Percentiles rank a stretch among this genome's conserved stretches.
Conservation (phyloP, 2,888 invertebrate species). For the Suillia variegata region DNA sequence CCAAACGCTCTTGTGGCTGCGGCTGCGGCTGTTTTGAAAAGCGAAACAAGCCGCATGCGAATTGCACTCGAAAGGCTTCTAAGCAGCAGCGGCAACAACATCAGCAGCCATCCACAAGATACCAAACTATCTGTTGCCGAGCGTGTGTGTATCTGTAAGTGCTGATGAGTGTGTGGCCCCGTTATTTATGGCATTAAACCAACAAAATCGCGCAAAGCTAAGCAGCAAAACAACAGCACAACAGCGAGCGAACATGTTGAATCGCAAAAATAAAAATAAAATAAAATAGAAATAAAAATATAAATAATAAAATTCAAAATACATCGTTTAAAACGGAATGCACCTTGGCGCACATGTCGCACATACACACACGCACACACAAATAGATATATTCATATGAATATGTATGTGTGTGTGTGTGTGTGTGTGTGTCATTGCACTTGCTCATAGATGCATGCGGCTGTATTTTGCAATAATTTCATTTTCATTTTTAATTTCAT, state of each 20-base stretch:
- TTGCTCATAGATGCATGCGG: constrained; percentile 1
- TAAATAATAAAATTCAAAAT: too few relatives aligned
- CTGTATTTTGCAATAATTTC: constrained; percentile 48
- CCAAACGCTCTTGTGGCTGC: background rate
- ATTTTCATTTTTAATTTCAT: constrained; percentile 48
- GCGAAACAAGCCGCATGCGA: background rate
- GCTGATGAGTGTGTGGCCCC: constrained; percentile 15
- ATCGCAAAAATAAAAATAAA: too few relatives aligned
- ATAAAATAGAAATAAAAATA: too few relatives aligned
- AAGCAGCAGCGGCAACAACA: background rate
- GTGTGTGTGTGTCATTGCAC: constrained; percentile 11
- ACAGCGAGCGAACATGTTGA: too few relatives aligned
- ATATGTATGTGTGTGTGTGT: constrained; percentile 11
- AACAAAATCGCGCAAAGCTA: constrained; percentile 8
- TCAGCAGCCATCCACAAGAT: background rate
- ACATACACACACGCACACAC: too few relatives aligned
- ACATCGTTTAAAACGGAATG: background rate
- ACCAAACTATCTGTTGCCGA: background rate
- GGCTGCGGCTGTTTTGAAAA: background rate
- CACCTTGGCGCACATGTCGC: constrained; percentile 1
- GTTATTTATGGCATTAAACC: constrained; percentile 19
- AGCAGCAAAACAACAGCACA: too few relatives aligned
- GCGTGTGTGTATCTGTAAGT: background rate
- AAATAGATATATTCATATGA: too few relatives aligned
- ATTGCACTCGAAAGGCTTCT: constrained; percentile 10